Percentiles rank a stretch among this genome's conserved stretches.
These are phyloP conservation scores for Mesoligia furuncula DNA, from an alignment of 2,888 invertebrate species.

Conservation along the genomic window DNA sequence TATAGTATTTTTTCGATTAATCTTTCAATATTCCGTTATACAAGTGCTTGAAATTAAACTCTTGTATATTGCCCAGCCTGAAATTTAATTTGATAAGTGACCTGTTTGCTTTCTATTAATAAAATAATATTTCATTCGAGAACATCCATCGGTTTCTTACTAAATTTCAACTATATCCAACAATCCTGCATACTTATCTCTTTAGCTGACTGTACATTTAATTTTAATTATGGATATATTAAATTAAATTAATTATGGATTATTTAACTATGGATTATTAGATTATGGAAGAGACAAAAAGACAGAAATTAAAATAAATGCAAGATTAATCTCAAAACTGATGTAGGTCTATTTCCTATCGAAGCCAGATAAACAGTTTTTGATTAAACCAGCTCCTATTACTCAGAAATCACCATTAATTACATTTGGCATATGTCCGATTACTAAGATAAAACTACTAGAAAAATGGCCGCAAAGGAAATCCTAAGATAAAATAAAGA, in stretches of 20 bases:
- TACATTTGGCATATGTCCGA: slow-evolving; percentile 35
- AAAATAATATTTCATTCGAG: too few species aligned
- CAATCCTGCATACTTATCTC: too few species aligned
- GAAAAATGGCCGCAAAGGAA: slow-evolving; percentile 37
- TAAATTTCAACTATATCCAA: too few species aligned
- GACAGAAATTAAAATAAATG: neutral
- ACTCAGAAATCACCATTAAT: slow-evolving; percentile 40
- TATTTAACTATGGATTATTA: too few species aligned
- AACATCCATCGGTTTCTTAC: too few species aligned
- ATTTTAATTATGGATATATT: neutral
- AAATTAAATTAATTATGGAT: too few species aligned
- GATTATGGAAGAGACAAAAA: neutral
- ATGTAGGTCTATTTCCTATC: neutral
- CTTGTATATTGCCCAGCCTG: too few species aligned
- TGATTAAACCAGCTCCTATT: slow-evolving; percentile 26
- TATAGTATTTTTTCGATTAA: neutral
- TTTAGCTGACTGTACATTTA: too few species aligned
- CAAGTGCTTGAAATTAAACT: neutral
- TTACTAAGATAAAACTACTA: slow-evolving; percentile 28
- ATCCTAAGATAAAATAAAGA: slow-evolving; percentile 36
- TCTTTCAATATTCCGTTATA: neutral
- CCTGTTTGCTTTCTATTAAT: too few species aligned
- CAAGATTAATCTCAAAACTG: neutral
- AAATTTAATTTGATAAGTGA: too few species aligned
- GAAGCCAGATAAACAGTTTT: neutral